Percentiles rank a stretch among this genome's conserved stretches.
phyloP scores from a whole-genome alignment of 2,797 vertebrate species.

The Emys orbicularis region DNA sequence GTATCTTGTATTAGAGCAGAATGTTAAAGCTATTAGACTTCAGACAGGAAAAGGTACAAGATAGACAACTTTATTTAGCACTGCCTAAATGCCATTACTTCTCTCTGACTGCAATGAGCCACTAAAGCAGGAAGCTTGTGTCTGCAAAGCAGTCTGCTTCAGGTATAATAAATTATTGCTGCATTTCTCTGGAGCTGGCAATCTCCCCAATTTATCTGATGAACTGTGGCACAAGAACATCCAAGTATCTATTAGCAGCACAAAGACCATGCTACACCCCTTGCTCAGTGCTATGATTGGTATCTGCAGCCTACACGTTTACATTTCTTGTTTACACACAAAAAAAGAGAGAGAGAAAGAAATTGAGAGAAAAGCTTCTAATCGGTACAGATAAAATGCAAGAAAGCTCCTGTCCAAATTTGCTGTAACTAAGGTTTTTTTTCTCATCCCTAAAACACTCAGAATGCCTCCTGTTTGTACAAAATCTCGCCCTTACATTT shows the following conservation, averaged over 20 bases:
- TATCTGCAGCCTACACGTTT: background rate
- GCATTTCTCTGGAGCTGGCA: background rate
- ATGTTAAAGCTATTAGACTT: conserved; percentile 17
- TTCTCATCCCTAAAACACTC: background rate
- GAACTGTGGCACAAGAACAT: conserved; percentile 11
- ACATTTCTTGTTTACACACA: background rate
- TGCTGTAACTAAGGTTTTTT: background rate
- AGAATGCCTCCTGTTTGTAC: background rate
- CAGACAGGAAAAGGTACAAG: background rate
- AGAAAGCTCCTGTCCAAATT: background rate
- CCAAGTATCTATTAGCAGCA: conserved; percentile 4
- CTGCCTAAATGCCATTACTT: background rate
- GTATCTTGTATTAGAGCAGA: background rate
- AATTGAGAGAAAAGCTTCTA: background rate
- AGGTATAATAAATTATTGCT: background rate
- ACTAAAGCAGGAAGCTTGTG: background rate
- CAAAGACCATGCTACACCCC: background rate
- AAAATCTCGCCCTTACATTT: background rate
- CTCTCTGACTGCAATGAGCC: background rate
- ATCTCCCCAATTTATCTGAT: background rate
- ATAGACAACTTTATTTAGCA: background rate
- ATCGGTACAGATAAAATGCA: background rate
- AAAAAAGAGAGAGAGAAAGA: no score
- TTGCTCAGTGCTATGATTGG: background rate
- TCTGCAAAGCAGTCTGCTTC: background rate